These are phyloP conservation scores for Rhinoderma darwinii DNA, from an alignment of 2,113 vertebrate species.

Conservation along the genomic window DNA sequence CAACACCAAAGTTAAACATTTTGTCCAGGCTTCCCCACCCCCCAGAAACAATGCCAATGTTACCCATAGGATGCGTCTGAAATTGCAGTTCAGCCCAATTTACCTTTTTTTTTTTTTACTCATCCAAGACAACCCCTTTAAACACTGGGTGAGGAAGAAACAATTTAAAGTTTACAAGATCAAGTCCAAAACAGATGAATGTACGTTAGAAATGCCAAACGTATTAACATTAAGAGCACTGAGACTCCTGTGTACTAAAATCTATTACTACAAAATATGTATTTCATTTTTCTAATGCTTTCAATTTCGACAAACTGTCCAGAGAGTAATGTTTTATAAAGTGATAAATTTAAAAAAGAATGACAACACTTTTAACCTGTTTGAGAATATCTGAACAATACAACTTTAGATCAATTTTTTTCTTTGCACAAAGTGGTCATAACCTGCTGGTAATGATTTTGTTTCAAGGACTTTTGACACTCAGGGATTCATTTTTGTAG, in stretches of 20 bases:
- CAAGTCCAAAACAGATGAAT: not conserved
- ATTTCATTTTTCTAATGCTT: slow-evolving; percentile 8
- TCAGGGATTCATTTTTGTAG: not conserved
- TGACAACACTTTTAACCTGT: not conserved
- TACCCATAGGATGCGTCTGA: too few relatives aligned
- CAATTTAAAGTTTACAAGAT: not conserved
- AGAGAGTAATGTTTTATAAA: not conserved
- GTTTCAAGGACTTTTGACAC: not conserved
- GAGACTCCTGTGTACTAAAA: not conserved
- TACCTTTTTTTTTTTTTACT: too few relatives aligned
- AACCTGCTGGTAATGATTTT: not conserved
- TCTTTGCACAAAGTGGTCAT: not conserved
- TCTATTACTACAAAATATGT: slow-evolving; percentile 15
- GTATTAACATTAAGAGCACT: not conserved
- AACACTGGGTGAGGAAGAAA: not conserved
- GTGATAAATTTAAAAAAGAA: not conserved
- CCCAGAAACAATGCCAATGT: too few relatives aligned
- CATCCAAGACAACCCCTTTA: not conserved
- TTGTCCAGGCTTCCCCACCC: too few relatives aligned
- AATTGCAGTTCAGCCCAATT: too few relatives aligned
- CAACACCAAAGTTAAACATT: too few relatives aligned
- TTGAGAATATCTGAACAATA: not conserved
- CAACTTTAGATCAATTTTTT: not conserved
- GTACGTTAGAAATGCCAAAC: not conserved
- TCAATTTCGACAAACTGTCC: not conserved